A percentile compares a stretch with the other conserved stretches of the same genome.
These are phyloP conservation scores for Synergus laeviventris DNA, from an alignment of 2,888 invertebrate genomes.

Conservation along the genomic window DNA sequence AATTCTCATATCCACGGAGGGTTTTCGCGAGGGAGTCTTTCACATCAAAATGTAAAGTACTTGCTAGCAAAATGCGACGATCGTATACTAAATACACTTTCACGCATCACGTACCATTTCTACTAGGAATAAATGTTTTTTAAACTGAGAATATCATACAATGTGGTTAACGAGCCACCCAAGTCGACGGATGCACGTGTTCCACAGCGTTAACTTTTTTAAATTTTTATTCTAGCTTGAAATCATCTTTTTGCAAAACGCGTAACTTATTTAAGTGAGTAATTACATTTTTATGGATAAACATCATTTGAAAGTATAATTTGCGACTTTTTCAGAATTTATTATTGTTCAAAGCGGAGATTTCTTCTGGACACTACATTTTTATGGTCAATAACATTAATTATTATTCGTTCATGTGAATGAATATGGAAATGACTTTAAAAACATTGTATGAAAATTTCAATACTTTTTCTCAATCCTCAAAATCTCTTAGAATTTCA, in stretches of 20 bases:
- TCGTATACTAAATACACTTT: slow-evolving; percentile 20
- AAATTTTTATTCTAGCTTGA: slow-evolving; percentile 29
- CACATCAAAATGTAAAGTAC: slow-evolving; percentile 16
- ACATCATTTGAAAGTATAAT: slow-evolving; percentile 3
- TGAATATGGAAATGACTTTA: too few relatives aligned
- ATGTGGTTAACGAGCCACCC: slow-evolving; percentile 25
- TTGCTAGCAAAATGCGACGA: background rate
- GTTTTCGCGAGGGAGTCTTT: background rate
- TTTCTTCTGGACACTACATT: background rate
- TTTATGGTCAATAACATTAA: background rate
- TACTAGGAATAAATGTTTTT: slow-evolving; percentile 26
- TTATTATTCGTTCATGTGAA: background rate
- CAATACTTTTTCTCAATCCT: too few relatives aligned
- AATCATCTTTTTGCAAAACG: slow-evolving; percentile 16
- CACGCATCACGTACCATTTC: slow-evolving; percentile 16
- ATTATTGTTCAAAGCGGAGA: background rate
- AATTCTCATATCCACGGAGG: background rate
- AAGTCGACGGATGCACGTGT: slow-evolving; percentile 32
- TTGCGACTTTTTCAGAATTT: background rate
- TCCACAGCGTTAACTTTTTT: slow-evolving; percentile 8
- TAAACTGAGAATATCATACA: slow-evolving; percentile 23
- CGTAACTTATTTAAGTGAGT: slow-evolving; percentile 32
- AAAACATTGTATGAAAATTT: too few relatives aligned
- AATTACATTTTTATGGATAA: slow-evolving; percentile 13
- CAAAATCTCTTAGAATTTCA: too few relatives aligned